phyloP scores from a whole-genome alignment of 2,888 invertebrate species.

The Galerucella nymphaeae region DNA sequence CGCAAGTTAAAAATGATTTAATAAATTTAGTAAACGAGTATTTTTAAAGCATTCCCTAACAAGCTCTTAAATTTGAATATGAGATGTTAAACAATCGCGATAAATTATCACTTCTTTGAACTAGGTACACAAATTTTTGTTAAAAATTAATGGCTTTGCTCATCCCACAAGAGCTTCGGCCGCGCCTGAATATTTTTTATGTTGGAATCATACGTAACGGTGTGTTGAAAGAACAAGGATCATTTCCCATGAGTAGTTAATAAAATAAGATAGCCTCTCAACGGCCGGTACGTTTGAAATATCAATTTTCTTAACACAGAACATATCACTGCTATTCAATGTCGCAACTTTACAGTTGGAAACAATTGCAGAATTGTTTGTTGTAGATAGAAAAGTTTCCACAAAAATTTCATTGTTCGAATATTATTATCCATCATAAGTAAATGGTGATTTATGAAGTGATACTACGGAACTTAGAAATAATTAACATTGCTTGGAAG shows the following conservation, averaged over 20 bases:
- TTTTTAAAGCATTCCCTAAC: neutral
- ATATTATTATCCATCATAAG: no score
- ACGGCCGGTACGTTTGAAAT: constrained; percentile 23
- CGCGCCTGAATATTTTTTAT: constrained; percentile 22
- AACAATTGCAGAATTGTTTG: neutral
- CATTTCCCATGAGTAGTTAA: constrained; percentile 28
- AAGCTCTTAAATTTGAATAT: neutral
- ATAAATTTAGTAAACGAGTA: neutral
- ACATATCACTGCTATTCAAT: constrained; percentile 20
- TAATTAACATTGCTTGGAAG: no score
- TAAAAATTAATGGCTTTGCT: constrained; percentile 20
- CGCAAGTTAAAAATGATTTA: no score
- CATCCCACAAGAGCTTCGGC: constrained; percentile 15
- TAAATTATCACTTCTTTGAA: constrained; percentile 7
- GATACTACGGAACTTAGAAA: no score
- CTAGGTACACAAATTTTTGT: constrained; percentile 18
- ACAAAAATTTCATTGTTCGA: neutral
- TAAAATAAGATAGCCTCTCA: constrained; percentile 22
- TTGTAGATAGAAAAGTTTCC: neutral
- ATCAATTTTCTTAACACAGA: constrained; percentile 19
- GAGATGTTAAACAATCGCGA: neutral
- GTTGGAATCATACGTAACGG: constrained; percentile 10
- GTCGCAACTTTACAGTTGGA: neutral
- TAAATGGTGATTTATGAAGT: no score
- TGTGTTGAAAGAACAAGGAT: constrained; percentile 27